A percentile compares a stretch with the other conserved stretches of the same genome.
phyloP scores from a whole-genome alignment of 2,113 vertebrate genomes.

The Dunckerocampus dactyliophorus region DNA sequence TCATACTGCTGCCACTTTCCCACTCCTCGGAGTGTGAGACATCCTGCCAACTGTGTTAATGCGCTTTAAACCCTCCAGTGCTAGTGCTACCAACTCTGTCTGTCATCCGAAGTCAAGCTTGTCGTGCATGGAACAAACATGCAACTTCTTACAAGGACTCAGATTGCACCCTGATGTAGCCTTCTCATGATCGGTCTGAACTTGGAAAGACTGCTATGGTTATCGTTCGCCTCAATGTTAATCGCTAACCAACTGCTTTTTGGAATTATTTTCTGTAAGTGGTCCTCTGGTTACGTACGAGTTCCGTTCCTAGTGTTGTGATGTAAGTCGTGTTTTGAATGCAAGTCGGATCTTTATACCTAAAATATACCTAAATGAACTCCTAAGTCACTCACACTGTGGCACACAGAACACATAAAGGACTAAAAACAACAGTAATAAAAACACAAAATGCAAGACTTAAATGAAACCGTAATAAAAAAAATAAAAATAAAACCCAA shows the following conservation, averaged over 20 bases:
- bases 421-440: no score
- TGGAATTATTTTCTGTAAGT: neutral
- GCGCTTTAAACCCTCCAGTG: slow-evolving; percentile 27
- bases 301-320: no score
- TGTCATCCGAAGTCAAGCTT: neutral
- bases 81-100: slow-evolving; percentile 25
- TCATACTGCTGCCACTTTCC: slow-evolving; percentile 46
- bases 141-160: neutral
- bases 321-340: no score
- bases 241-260: neutral
- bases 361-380: no score
- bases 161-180: neutral
- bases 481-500: no score
- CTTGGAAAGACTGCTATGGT: neutral
- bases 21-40: slow-evolving; percentile 30
- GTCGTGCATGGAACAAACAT: neutral
- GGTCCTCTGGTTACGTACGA: no score
- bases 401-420: no score
- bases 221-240: neutral
- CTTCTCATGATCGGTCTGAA: neutral
- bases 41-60: slow-evolving; percentile 23
- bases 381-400: no score
- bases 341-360: no score
- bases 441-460: no score
- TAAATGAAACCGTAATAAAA: no score